Evolutionary conservation across 2,113 vertebrate species (phyloP), one percentile per base, ranked within the genome.

Genomic region (Corythornis madagascariensis): DNA sequence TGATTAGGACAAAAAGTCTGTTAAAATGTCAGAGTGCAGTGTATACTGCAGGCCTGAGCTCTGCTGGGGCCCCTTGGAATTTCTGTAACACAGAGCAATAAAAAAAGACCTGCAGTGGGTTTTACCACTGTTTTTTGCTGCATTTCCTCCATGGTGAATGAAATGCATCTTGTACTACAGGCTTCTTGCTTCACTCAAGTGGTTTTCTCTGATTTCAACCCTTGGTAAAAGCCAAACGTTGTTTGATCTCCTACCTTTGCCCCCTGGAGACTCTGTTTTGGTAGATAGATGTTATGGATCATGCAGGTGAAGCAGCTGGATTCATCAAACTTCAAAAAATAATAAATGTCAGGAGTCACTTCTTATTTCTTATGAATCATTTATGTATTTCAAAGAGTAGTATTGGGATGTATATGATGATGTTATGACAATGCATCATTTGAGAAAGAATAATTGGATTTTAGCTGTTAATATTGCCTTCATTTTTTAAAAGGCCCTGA

Each of bases 21-120:
- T 89, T 93, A 66, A 90, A 94, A 76, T 93, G 67, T 83, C 64
- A 79, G 74, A 89, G 64, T 89, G 43, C 60, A 40, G 42, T 88
- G 82, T 76, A 50, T 82, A 60, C 75, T 89, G 78, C 91, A 88
- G 81, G 55, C 71, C 35, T 91, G 47, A 89, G 60, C 22, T 86
- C 82, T 94, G 56, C 79, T 80, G 89, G 35, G 69, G 31, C 69
- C 83, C 91, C 60, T 77, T 94, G 87, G 78, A 90, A 71, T 80
- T 92, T 90, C 72, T 71, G 43, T 87, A 78, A 80, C 56, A 61
- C 60, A 71, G 83, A 89, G 69, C 70, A 89, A 89, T 92, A 77
- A 60, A 83, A 83, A 92, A 66, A 71, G 31, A 80, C 86, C 92
- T 80, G 80, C 69, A 79, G 79, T 88, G 74, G 50, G 24, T 61